phyloP scores from a whole-genome alignment of 1,140 invertebrate species.

The Drosophila quadrilineata region DNA sequence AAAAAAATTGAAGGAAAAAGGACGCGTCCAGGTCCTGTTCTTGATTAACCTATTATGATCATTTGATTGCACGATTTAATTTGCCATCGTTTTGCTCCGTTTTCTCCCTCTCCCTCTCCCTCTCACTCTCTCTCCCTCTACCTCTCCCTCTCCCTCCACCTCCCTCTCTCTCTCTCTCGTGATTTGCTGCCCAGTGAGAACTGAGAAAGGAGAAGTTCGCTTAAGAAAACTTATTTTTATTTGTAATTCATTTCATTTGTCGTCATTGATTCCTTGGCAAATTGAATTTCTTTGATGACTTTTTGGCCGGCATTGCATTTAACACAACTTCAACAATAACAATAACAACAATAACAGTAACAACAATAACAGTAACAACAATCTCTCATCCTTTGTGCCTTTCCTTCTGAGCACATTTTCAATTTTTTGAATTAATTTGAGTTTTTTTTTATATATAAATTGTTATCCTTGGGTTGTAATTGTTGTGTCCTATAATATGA shows the following conservation, averaged over 20 bases:
- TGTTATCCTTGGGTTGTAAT: slow-evolving; percentile 37
- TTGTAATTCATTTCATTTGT: slow-evolving; percentile 8
- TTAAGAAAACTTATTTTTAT: slow-evolving; percentile 20
- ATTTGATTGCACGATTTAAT: slow-evolving; percentile 79
- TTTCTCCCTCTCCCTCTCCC: background rate
- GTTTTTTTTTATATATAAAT: too few species aligned
- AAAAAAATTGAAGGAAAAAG: background rate
- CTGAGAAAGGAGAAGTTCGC: background rate
- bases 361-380: background rate
- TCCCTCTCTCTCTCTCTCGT: background rate
- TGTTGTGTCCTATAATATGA: slow-evolving; percentile 14
- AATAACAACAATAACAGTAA: slow-evolving; percentile 1
- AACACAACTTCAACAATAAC: slow-evolving; percentile 6
- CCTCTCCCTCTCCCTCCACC: background rate
- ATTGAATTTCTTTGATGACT: slow-evolving; percentile 73
- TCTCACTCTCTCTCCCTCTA: background rate
- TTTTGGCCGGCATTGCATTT: slow-evolving; percentile 37
- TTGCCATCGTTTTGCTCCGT: slow-evolving; percentile 49
- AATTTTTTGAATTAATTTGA: slow-evolving; percentile 30
- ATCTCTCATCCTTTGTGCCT: slow-evolving; percentile 5
- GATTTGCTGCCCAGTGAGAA: background rate
- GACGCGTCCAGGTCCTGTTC: slow-evolving; percentile 49
- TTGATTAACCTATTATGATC: slow-evolving; percentile 79
- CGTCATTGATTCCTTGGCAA: slow-evolving; percentile 35
- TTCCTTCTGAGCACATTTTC: slow-evolving; percentile 31